Conservation (phyloP, 2,797 vertebrate genomes). For the Acanthis flammea region DNA sequence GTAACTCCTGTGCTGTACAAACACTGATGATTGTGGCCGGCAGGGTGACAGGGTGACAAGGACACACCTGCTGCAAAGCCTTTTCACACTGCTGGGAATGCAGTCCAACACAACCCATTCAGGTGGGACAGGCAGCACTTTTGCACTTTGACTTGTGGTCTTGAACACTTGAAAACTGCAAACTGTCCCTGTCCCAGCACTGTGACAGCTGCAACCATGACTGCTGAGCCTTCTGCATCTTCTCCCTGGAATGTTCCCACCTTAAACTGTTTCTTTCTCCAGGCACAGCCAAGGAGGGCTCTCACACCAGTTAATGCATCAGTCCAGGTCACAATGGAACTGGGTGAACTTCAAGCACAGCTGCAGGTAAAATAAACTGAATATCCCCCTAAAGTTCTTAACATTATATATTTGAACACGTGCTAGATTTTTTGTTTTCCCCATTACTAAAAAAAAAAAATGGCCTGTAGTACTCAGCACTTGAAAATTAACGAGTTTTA, state of each 20-base stretch:
- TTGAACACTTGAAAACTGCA: neutral
- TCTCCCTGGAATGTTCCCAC: neutral
- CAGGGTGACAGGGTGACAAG: neutral
- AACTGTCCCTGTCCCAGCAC: neutral
- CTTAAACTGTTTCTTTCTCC: neutral
- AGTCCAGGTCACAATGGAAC: neutral
- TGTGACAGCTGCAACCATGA: neutral
- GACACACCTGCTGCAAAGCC: neutral
- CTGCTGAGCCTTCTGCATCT: neutral
- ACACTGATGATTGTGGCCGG: neutral
- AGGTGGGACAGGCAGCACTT: neutral
- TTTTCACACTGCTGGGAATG: neutral
- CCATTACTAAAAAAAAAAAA: neutral
- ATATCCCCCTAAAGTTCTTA: neutral
- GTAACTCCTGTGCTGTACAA: neutral
- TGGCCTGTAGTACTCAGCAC: neutral
- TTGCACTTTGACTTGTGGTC: neutral
- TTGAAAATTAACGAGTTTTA: slow-evolving; percentile 22
- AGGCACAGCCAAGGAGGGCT: neutral
- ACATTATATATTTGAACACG: neutral
- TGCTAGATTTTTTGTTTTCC: neutral
- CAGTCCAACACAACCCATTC: neutral
- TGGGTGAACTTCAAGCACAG: neutral
- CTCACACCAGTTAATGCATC: neutral
- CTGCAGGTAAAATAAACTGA: neutral